These are phyloP conservation scores for Rhyacophila evoluta DNA, from an alignment of 2,888 invertebrate genomes.

Conservation along the genomic window DNA sequence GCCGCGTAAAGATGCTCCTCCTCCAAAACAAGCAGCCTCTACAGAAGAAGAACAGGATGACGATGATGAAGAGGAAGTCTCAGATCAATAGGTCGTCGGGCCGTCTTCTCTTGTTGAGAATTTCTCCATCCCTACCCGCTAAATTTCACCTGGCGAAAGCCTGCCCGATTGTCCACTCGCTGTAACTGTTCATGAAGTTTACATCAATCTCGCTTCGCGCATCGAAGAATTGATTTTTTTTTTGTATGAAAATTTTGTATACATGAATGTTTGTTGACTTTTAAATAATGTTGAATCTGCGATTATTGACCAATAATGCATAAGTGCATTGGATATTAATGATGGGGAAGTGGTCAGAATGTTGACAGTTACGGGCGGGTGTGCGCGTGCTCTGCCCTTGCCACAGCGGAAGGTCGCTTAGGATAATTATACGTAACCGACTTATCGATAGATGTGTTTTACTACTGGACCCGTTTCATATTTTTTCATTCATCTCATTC, in stretches of 20 bases:
- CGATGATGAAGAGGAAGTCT: constrained; percentile 66
- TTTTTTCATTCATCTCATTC: constrained; percentile 32
- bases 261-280: constrained; percentile 22
- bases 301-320: constrained; percentile 14
- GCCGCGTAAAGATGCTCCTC: constrained; percentile 67
- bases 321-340: neutral
- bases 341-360: neutral
- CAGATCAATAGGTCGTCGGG: constrained; percentile 65
- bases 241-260: constrained; percentile 9
- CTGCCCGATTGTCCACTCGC: neutral
- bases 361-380: neutral
- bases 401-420: constrained; percentile 35
- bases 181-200: neutral
- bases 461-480: constrained; percentile 40
- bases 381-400: neutral
- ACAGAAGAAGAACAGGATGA: constrained; percentile 69
- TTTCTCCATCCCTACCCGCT: constrained; percentile 22
- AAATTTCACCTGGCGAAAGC: constrained; percentile 14
- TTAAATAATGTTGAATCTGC: neutral
- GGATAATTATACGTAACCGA: constrained; percentile 49
- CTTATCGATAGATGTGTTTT: constrained; percentile 48
- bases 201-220: constrained; percentile 8
- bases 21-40: constrained; percentile 68
- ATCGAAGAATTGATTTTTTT: constrained; percentile 31
- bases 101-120: constrained; percentile 9